Conservation (phyloP, 1,140 invertebrate species). For the Neotoxoptera formosana region DNA sequence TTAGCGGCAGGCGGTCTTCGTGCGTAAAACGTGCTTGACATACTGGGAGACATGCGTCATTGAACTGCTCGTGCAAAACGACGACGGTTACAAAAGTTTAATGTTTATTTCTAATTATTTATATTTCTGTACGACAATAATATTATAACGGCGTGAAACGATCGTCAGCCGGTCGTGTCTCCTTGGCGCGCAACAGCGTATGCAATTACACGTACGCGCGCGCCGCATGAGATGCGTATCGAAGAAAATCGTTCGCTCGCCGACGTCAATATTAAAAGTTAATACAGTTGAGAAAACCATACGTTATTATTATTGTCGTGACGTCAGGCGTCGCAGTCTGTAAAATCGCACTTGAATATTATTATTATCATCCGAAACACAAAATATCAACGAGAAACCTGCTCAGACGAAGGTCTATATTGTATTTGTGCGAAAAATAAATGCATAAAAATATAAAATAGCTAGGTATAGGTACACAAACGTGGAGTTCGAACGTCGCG, state of each 20-base stretch:
- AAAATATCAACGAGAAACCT: not conserved
- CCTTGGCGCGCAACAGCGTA: not conserved
- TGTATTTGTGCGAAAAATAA: not conserved
- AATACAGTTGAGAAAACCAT: not conserved
- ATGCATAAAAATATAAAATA: not conserved
- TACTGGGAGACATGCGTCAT: not conserved
- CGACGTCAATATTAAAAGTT: no score
- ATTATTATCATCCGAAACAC: not conserved
- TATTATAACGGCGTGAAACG: not conserved
- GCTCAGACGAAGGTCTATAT: not conserved
- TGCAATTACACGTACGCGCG: constrained; percentile 23
- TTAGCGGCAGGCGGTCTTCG: not conserved
- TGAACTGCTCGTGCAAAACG: not conserved
- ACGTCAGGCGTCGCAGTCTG: not conserved
- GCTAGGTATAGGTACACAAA: not conserved
- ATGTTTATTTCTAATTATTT: not conserved
- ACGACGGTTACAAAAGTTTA: not conserved
- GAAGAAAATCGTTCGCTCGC: not conserved
- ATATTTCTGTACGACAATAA: no score
- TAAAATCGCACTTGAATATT: not conserved
- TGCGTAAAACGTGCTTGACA: no score
- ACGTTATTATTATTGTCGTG: not conserved
- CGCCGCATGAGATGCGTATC: not conserved
- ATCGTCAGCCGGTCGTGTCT: not conserved
- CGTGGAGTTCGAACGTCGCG: not conserved